Conservation (phyloP, 2,797 vertebrate species). For the Smutsia gigantea region DNA sequence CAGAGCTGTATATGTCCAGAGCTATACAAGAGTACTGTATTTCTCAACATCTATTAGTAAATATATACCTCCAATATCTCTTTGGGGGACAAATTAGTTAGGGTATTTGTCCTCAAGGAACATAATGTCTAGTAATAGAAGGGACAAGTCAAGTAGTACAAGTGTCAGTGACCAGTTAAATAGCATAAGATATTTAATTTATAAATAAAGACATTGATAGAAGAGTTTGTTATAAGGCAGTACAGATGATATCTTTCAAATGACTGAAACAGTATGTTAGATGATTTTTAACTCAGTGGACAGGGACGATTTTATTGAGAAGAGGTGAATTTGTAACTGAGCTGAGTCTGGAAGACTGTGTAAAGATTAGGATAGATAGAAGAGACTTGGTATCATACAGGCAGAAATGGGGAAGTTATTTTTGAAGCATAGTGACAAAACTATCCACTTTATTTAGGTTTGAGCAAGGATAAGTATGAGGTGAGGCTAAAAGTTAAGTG, state of each 20-base stretch:
- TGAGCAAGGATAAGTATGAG: neutral
- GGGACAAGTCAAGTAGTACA: constrained; percentile 5
- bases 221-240: constrained; percentile 11
- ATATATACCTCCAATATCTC: neutral
- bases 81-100: neutral
- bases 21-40: neutral
- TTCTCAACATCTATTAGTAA: constrained; percentile 13
- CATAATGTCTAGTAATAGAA: constrained; percentile 22
- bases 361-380: constrained; percentile 22
- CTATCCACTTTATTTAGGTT: constrained; percentile 28
- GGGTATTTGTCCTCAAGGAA: constrained; percentile 18
- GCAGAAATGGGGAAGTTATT: constrained; percentile 9
- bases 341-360: neutral
- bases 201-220: neutral
- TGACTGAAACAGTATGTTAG: constrained; percentile 7
- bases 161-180: neutral
- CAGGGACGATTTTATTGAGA: constrained; percentile 33
- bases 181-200: constrained; percentile 36
- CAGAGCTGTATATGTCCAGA: neutral
- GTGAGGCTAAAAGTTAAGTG: constrained; percentile 23
- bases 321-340: constrained; percentile 63
- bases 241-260: constrained; percentile 31
- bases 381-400: constrained; percentile 1
- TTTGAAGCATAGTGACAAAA: constrained; percentile 49
- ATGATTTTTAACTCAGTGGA: constrained; percentile 53